phyloP scores from a whole-genome alignment of 2,113 vertebrate species.

The Vidua chalybeata region DNA sequence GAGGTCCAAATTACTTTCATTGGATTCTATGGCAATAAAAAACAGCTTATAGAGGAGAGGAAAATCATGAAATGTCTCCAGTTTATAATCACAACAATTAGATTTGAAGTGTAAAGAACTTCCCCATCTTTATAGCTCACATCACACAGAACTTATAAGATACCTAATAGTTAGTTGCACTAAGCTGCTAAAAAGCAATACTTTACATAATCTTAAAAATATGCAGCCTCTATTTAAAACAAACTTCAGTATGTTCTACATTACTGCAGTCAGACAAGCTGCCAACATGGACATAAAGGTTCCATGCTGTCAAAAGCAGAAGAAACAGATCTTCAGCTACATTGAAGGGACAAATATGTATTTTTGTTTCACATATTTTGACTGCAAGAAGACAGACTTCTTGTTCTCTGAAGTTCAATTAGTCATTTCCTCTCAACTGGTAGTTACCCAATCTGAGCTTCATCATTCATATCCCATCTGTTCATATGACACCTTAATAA shows the following conservation, averaged over 20 bases:
- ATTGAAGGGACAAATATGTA: conserved; percentile 49
- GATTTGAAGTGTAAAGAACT: not conserved
- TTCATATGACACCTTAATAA: conserved; percentile 70
- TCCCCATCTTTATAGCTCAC: not conserved
- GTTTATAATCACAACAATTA: not conserved
- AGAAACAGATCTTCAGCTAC: conserved; percentile 58
- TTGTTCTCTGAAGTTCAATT: conserved; percentile 72
- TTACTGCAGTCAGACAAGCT: conserved; percentile 48
- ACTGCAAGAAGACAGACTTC: conserved; percentile 70
- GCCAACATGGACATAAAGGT: conserved; percentile 53
- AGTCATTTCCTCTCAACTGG: conserved; percentile 69
- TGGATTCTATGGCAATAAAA: not conserved
- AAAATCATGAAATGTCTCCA: not conserved
- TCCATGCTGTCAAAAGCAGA: conserved; percentile 52
- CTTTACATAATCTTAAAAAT: conserved; percentile 15
- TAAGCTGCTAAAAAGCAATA: not conserved
- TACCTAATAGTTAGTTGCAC: not conserved
- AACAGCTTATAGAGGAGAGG: not conserved
- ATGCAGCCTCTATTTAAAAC: not conserved
- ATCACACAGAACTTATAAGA: not conserved
- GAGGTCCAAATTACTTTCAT: not conserved
- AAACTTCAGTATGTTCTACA: conserved; percentile 13
- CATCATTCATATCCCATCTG: conserved; percentile 67
- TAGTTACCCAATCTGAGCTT: conserved; percentile 69
- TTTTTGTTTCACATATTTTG: conserved; percentile 64